Conservation (phyloP, 2,113 vertebrate species). For the Cyanoramphus novaezelandiae region DNA sequence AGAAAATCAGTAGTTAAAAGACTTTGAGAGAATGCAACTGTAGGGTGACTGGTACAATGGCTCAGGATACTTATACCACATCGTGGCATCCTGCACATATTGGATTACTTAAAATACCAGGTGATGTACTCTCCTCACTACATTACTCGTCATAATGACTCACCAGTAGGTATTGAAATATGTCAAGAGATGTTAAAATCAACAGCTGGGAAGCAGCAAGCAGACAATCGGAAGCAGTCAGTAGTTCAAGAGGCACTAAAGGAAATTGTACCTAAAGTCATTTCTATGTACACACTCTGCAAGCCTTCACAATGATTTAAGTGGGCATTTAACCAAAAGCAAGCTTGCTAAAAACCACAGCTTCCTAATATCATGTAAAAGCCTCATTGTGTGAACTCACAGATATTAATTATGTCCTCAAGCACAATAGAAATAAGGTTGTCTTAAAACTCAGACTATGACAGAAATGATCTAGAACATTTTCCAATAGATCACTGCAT, state of each 20-base stretch:
- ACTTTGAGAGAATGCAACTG: background rate
- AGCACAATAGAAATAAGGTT: background rate
- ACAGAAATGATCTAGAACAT: background rate
- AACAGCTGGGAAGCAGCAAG: slow-evolving; percentile 14
- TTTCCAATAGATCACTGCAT: background rate
- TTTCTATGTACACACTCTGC: background rate
- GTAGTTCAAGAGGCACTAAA: background rate
- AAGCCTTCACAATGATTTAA: background rate
- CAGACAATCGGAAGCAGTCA: background rate
- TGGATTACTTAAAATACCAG: background rate
- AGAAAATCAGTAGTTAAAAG: background rate
- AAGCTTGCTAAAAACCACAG: background rate
- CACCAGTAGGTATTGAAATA: background rate
- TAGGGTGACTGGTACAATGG: background rate
- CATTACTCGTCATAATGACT: background rate
- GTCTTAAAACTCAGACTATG: background rate
- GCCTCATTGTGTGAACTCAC: background rate
- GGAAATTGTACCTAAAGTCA: background rate
- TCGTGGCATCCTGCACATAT: background rate
- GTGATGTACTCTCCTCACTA: background rate
- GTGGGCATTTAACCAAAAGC: background rate
- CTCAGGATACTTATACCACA: background rate
- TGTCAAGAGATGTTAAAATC: background rate
- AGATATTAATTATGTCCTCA: background rate
- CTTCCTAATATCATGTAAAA: background rate